These are phyloP conservation scores for Cotesia glomerata DNA, from an alignment of 1,140 invertebrate genomes.

Conservation along the genomic window DNA sequence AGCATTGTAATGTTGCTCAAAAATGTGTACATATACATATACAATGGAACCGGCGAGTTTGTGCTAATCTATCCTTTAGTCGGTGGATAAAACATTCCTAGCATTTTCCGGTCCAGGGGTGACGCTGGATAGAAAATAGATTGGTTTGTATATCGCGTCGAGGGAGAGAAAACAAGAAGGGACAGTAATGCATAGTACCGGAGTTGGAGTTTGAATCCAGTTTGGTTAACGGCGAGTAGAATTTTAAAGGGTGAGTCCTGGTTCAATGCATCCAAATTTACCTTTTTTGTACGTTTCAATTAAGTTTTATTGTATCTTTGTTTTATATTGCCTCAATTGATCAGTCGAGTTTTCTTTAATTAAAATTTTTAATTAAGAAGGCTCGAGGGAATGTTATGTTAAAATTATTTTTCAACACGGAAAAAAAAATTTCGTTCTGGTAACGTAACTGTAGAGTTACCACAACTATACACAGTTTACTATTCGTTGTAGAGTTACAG, in stretches of 20 bases:
- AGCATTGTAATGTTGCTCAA: background rate
- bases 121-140: conserved; percentile 20
- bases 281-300: conserved; percentile 7
- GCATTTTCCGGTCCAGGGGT: conserved; percentile 18
- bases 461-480: no score
- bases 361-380: background rate
- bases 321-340: background rate
- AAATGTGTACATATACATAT: no score
- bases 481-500: no score
- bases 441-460: no score
- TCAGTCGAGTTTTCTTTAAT: background rate
- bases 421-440: no score
- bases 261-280: background rate
- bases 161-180: conserved; percentile 2
- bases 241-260: conserved; percentile 3
- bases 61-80: conserved; percentile 3
- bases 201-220: conserved; percentile 11
- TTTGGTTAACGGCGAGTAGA: conserved; percentile 14
- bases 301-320: conserved; percentile 4
- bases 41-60: background rate
- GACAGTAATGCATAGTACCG: background rate
- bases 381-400: background rate
- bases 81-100: conserved; percentile 18
- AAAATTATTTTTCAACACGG: background rate
- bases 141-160: conserved; percentile 8